Evolutionary conservation across 2,113 vertebrate species (phyloP).

Genomic region (Alosa alosa): DNA sequence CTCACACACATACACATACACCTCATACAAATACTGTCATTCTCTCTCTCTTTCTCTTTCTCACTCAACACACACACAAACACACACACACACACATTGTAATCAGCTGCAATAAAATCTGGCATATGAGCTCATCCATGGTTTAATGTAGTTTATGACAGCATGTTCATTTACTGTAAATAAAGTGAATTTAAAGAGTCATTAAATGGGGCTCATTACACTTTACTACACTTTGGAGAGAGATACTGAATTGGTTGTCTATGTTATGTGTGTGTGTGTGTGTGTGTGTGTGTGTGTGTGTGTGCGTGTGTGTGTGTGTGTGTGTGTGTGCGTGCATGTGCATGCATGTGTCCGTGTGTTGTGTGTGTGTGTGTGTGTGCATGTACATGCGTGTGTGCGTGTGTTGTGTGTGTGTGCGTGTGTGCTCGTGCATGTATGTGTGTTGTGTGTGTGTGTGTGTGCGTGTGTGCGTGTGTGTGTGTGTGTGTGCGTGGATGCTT

Average conservation of each 20-base stretch:
- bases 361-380: neutral
- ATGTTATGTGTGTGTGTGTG: no score
- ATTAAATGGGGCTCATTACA: neutral
- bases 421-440: neutral
- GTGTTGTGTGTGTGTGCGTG: neutral
- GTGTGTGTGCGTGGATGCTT: no score
- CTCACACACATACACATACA: neutral
- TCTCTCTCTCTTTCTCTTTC: no score
- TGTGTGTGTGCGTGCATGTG: neutral
- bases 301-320: neutral
- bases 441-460: neutral
- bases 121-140: neutral
- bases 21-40: no score
- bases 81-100: constrained; percentile 10
- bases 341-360: neutral
- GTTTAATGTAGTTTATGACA: neutral
- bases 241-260: no score
- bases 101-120: neutral
- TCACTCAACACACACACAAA: neutral
- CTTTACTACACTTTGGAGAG: neutral
- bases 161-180: neutral
- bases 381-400: no score
- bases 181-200: neutral
- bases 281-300: no score
- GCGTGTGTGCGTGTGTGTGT: neutral